These are phyloP conservation scores for Synanceia verrucosa DNA, from an alignment of 2,797 vertebrate genomes.

Conservation along the genomic window DNA sequence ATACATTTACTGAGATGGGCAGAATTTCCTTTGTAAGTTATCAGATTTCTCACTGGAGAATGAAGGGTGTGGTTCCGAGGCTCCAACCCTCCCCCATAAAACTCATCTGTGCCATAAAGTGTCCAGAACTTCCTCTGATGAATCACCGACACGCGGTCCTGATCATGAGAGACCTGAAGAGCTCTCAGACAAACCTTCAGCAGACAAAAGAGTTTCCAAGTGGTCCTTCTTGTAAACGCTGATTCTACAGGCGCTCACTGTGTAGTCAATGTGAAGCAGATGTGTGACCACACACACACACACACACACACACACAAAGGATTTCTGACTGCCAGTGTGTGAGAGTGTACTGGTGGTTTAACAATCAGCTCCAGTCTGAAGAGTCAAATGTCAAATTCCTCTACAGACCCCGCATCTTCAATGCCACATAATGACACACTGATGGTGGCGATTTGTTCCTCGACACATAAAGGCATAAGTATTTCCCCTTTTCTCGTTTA, in stretches of 20 bases:
- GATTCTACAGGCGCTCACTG: constrained; percentile 40
- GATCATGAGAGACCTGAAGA: constrained; percentile 31
- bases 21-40: constrained; percentile 41
- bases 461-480: constrained; percentile 33
- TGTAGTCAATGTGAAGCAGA: constrained; percentile 81
- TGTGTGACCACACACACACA: constrained; percentile 75
- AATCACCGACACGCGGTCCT: constrained; percentile 61
- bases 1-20: neutral
- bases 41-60: constrained; percentile 71
- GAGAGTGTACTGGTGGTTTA: constrained; percentile 39
- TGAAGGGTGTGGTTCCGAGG: constrained; percentile 77
- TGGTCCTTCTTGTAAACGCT: constrained; percentile 38
- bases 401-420: constrained; percentile 33
- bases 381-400: constrained; percentile 79
- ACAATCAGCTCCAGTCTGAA: constrained; percentile 63
- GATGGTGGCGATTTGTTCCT: constrained; percentile 17
- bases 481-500: constrained; percentile 34
- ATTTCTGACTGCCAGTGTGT: constrained; percentile 31
- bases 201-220: constrained; percentile 49
- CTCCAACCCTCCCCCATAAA: constrained; percentile 52
- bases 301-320: constrained; percentile 41
- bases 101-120: constrained; percentile 33
- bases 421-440: constrained; percentile 35
- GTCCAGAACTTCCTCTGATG: constrained; percentile 61
- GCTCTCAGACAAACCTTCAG: constrained; percentile 9